phyloP scores from a whole-genome alignment of 2,113 vertebrate species.

The Lampris incognitus region DNA sequence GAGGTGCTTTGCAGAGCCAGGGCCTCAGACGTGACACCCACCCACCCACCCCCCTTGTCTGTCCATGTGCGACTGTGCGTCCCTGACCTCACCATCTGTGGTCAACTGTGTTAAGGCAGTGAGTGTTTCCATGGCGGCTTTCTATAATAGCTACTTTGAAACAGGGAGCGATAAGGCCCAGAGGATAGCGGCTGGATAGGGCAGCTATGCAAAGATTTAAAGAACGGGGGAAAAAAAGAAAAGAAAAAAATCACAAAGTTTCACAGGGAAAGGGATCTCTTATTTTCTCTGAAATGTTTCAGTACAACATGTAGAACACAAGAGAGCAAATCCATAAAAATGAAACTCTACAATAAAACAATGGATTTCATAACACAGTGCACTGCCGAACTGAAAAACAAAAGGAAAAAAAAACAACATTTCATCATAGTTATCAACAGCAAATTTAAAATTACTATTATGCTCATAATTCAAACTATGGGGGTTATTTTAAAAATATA shows the following conservation, averaged over 20 bases:
- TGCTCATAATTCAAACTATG: conserved; percentile 77
- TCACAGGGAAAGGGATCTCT: conserved; percentile 41
- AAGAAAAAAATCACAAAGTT: conserved; percentile 6
- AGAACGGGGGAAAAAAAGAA: background rate
- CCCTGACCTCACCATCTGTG: conserved; percentile 72
- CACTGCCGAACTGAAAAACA: conserved; percentile 74
- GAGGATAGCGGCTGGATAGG: conserved; percentile 57
- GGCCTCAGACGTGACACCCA: conserved; percentile 25
- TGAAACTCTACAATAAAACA: conserved; percentile 73
- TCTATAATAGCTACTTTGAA: conserved; percentile 72
- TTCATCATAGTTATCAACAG: conserved; percentile 69
- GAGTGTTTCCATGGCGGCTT: conserved; percentile 79
- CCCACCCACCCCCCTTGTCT: background rate
- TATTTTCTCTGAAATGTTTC: conserved; percentile 81
- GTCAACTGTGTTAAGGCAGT: conserved; percentile 83
- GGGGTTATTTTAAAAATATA: conserved; percentile 80
- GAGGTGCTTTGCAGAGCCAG: conserved; percentile 36
- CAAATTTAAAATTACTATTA: conserved; percentile 77
- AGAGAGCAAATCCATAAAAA: conserved; percentile 72
- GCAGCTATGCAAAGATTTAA: conserved; percentile 35
- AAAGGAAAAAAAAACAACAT: conserved; percentile 43
- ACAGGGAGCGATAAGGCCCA: conserved; percentile 72
- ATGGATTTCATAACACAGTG: conserved; percentile 70
- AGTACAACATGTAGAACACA: conserved; percentile 86
- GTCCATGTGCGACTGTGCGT: conserved; percentile 42